Evolutionary conservation across 2,113 vertebrate species (phyloP).

Genomic region (Pteropus alecto): DNA sequence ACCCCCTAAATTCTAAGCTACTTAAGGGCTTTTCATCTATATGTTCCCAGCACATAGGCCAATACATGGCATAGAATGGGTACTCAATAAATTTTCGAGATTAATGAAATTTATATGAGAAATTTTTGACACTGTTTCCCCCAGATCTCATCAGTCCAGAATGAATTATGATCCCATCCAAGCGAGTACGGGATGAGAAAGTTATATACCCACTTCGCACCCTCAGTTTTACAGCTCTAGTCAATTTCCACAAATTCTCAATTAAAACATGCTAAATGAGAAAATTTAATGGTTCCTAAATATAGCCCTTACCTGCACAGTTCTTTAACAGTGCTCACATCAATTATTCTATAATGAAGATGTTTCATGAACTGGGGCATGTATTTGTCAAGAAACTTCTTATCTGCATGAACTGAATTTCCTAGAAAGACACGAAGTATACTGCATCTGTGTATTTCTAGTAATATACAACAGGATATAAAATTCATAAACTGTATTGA

Average conservation of each 20-base stretch:
- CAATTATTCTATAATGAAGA: constrained; percentile 92
- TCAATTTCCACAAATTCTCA: constrained; percentile 27
- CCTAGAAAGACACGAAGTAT: constrained; percentile 82
- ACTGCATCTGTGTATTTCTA: constrained; percentile 68
- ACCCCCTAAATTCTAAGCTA: neutral
- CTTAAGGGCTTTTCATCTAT: neutral
- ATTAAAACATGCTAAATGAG: constrained; percentile 50
- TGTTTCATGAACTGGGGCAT: constrained; percentile 98
- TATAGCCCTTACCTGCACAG: constrained; percentile 90
- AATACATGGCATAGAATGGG: neutral
- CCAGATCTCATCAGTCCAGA: neutral
- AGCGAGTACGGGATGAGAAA: neutral
- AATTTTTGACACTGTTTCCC: neutral
- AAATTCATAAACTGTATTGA: constrained; percentile 36
- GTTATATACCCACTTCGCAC: neutral
- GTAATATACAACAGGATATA: constrained; percentile 38
- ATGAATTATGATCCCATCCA: neutral
- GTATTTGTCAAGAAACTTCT: constrained; percentile 96
- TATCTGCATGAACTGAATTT: constrained; percentile 92
- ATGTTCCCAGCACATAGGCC: neutral
- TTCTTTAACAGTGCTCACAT: constrained; percentile 98
- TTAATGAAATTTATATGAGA: neutral
- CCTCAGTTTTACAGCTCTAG: neutral
- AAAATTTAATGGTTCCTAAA: constrained; percentile 51
- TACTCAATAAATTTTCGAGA: neutral